Percentiles rank a stretch among this genome's conserved stretches.
Conservation (phyloP, 2,888 invertebrate species). For the Bugula neritina region DNA sequence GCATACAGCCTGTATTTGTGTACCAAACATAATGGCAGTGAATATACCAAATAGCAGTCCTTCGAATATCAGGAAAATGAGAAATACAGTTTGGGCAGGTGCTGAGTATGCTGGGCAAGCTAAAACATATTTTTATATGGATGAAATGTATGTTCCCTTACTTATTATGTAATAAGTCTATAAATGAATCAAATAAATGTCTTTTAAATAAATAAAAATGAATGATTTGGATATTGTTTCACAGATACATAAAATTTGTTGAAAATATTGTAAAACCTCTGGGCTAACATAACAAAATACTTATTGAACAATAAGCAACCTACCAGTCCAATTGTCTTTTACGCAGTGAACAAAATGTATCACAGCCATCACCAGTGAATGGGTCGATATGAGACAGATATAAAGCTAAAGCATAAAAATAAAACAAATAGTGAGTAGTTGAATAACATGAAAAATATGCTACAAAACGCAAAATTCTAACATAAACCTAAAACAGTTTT, state of each 20-base stretch:
- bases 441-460: not conserved
- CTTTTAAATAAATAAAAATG: no score
- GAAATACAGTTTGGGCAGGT: constrained; percentile 36
- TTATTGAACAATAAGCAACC: no score
- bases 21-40: constrained; percentile 93
- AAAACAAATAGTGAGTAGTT: constrained; percentile 8
- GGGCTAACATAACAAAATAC: no score
- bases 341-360: constrained; percentile 92
- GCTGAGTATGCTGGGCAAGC: constrained; percentile 18
- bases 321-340: constrained; percentile 78
- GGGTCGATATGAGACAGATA: constrained; percentile 90
- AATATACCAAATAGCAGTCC: constrained; percentile 94
- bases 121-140: no score
- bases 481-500: no score
- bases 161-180: no score
- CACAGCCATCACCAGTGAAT: constrained; percentile 82
- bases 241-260: no score
- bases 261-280: no score
- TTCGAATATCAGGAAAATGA: constrained; percentile 68
- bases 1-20: constrained; percentile 93
- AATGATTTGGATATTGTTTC: no score
- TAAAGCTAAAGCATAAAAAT: constrained; percentile 68
- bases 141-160: no score
- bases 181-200: no score
- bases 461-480: no score